Percentiles rank a stretch among this genome's conserved stretches.
These are phyloP conservation scores for Itoplectis maculator DNA, from an alignment of 2,888 invertebrate species.

Conservation along the genomic window DNA sequence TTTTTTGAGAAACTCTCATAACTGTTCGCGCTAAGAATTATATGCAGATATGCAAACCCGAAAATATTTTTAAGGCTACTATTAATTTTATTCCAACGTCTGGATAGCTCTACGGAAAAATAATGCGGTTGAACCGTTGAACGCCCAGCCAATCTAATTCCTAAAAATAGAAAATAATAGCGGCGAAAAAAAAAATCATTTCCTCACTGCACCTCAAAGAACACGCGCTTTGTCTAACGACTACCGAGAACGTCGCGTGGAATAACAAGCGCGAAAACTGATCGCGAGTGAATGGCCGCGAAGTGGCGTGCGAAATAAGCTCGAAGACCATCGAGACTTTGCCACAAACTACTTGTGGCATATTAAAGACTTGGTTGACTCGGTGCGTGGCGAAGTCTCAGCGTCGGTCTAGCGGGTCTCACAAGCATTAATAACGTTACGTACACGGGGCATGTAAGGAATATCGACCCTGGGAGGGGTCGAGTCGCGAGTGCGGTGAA, in stretches of 20 bases:
- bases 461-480: constrained; percentile 60
- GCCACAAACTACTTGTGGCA: not conserved
- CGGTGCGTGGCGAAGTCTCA: constrained; percentile 9
- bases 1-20: too few species aligned
- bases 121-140: too few species aligned
- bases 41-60: too few species aligned
- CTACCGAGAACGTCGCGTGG: not conserved
- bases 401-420: not conserved
- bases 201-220: too few species aligned
- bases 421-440: constrained; percentile 26
- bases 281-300: not conserved
- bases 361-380: not conserved
- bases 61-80: too few species aligned
- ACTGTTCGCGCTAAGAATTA: too few species aligned
- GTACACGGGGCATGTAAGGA: constrained; percentile 22
- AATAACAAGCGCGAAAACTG: not conserved
- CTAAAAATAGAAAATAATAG: too few species aligned
- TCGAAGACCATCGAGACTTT: not conserved
- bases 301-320: constrained; percentile 14
- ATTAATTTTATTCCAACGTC: too few species aligned
- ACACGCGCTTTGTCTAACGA: not conserved
- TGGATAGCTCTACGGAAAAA: too few species aligned
- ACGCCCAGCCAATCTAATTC: too few species aligned
- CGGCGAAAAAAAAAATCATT: too few species aligned
- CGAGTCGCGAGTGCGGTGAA: constrained; percentile 49